Base-by-base conservation (phyloP, 1,140 invertebrate species). In the Andricus grossulariae region DNA sequence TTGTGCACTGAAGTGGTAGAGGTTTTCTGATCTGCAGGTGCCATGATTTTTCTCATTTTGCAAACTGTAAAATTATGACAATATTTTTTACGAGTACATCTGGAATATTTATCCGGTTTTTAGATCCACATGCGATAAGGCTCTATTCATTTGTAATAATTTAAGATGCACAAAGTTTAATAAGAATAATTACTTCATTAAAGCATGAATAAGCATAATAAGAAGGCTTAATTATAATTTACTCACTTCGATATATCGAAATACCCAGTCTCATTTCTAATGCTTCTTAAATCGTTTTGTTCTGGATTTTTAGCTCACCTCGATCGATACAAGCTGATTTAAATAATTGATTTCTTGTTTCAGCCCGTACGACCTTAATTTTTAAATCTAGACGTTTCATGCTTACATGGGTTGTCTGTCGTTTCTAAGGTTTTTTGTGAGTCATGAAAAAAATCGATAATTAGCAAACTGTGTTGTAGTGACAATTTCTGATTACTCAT, bases 11-110 rank as follows among this genome's bases (percentile, higher is more conserved):
- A 39, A 71, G 73, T 51, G 70, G 77, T 76, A 75, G 77, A 72
- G 77, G 78, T 79, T 79, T 81, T 80, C 75, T 81, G 71, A 80
- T 79, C 79, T 77, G 80, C 74, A 49, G 76, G 80, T 83, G 75
- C 75, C 77, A 77, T 73, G 51, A 72, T 79, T 81, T 77, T 72
- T 50, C 66, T 75, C 18, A 81, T 75, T 77, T 21, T 19, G 18
- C 72, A 19, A 72, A 71, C 71, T 77, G 50, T 73, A 50, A 73
- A 70, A 71, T 71, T 18, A 21, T 19, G 45, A 18, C 51, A 73
- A 73, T 21, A 52, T 25, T 16, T 11, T 25, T 51, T 10, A 39
- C 21, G 25, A 73, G n/a, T 16, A 39, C 39, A 39, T 55, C 16
- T 73, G 54, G 32, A 73, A 66, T 66, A 15, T n/a, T 10, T 73